These are phyloP conservation scores for Amphiprion clarkii DNA, from an alignment of 2,797 vertebrate genomes.

Conservation along the genomic window DNA sequence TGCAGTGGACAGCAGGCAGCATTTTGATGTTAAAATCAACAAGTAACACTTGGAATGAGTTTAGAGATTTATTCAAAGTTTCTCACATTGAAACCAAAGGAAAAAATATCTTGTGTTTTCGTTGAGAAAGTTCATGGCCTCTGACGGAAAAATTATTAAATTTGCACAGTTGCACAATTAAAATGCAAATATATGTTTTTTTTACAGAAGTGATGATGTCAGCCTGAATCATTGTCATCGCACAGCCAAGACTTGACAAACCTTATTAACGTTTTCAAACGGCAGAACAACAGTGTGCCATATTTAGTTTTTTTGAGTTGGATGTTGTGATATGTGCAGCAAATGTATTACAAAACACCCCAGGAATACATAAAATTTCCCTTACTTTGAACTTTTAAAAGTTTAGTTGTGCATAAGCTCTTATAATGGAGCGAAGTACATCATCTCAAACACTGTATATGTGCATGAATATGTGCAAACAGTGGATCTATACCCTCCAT, in stretches of 20 bases:
- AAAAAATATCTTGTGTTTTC: background rate
- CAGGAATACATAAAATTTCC: background rate
- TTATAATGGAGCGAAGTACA: too few relatives aligned
- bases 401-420: background rate
- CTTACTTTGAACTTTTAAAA: background rate
- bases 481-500: too few relatives aligned
- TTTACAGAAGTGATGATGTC: background rate
- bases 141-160: background rate
- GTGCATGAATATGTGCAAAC: background rate
- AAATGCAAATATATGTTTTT: slow-evolving; percentile 5
- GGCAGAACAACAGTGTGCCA: background rate
- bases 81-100: background rate
- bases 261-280: background rate
- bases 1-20: background rate
- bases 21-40: background rate
- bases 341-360: background rate
- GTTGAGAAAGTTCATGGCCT: background rate
- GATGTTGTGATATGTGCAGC: too few relatives aligned
- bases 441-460: background rate
- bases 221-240: background rate
- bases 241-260: slow-evolving; percentile 12
- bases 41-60: background rate
- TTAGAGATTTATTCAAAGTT: background rate
- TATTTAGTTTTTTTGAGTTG: too few relatives aligned
- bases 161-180: slow-evolving; percentile 1